Percentiles rank a stretch among this genome's conserved stretches.
Evolutionary conservation across 1,140 invertebrate genomes (phyloP).

Genomic region (Pachyrhynchus sulphureomaculatus): DNA sequence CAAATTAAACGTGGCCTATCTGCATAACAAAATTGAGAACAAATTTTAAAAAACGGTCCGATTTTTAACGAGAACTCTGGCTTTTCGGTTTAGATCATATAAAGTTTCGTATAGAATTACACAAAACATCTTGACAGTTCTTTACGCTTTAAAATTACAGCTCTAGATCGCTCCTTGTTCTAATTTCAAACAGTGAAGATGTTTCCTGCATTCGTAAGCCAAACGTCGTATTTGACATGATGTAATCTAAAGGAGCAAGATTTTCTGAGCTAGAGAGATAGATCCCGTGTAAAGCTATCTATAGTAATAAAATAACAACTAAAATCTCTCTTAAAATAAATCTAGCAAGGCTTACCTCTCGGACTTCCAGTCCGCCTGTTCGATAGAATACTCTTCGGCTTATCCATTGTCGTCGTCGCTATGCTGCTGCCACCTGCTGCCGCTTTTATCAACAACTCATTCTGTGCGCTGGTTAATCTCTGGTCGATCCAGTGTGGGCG

Average conservation of each 20-base stretch:
- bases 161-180: background rate
- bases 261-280: no score
- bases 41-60: no score
- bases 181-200: no score
- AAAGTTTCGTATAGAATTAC: no score
- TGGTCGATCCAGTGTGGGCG: constrained; percentile 32
- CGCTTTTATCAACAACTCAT: constrained; percentile 37
- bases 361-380: constrained; percentile 47
- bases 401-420: constrained; percentile 38
- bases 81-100: no score
- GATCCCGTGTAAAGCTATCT: no score
- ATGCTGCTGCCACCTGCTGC: constrained; percentile 44
- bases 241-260: no score
- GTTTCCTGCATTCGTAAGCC: no score
- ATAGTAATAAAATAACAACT: background rate
- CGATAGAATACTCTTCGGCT: constrained; percentile 47
- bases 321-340: background rate
- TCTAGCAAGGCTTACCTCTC: constrained; percentile 46
- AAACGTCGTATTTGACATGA: no score
- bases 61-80: no score
- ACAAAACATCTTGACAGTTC: background rate
- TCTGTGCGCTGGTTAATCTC: constrained; percentile 42
- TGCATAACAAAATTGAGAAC: no score
- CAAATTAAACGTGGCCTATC: no score
- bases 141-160: background rate